Base-by-base conservation (phyloP, 2,888 invertebrate species). In the Notodonta ziczac region DNA sequence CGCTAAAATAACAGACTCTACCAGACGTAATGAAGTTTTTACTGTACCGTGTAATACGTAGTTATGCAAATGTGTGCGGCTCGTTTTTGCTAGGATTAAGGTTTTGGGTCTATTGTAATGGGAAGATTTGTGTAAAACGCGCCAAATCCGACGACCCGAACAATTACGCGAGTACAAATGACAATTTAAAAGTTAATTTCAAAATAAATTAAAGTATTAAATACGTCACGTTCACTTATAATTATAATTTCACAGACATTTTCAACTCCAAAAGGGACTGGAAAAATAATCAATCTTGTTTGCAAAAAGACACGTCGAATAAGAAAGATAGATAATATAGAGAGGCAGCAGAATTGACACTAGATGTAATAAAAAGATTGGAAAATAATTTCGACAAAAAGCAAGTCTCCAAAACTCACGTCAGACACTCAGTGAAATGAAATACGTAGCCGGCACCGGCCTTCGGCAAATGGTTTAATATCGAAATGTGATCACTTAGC, bases 401-500 rank as follows among this genome's bases (percentile, higher is more conserved):
- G 85, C 87, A 87, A 91, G 90, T 89, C 89, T 89, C 88, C 86
- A 85, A 90, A 91, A 88, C 89, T 91, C 90, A 88, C 87, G 88
- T 89, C 91, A 87, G 88, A 92, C 93, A 93, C 93, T 93, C 92
- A 93, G 91, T 91, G 87, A 93, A 93, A 93, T 93, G 93, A 93
- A 93, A 93, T 93, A 92, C 92, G 92, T 89, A 88, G 88, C 89
- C 89, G 84, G 88, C 86, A 88, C 90, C 83, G 91, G 91, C 91
- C 91, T 90, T 89, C 90, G 87, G 90, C 90, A 92, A 93, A 93
- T 91, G 93, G 92, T 91, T 92, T 93, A 93, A 93, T 93, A 93
- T 93, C 93, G 93, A 93, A 93, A 93, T 93, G 93, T 93, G 93
- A 92, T 93, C 93, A 93, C 93, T 93, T 93, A 93, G 93, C 91